phyloP scores from a whole-genome alignment of 2,113 vertebrate genomes.

The Picathartes gymnocephalus region DNA sequence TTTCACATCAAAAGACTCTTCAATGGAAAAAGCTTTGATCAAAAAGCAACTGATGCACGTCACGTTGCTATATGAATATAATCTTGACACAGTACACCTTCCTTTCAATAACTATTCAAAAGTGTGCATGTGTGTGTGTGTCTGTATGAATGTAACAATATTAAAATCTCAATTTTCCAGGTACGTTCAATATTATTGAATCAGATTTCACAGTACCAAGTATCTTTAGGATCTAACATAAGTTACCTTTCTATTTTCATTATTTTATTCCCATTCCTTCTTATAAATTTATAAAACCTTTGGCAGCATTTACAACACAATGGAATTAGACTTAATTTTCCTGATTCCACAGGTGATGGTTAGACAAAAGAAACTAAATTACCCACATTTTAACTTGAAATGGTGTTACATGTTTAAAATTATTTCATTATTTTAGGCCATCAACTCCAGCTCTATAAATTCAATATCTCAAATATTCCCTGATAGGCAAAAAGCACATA shows the following conservation, averaged over 20 bases:
- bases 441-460: neutral
- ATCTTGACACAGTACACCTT: neutral
- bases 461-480: neutral
- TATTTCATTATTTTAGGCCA: neutral
- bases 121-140: accelerated
- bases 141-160: neutral
- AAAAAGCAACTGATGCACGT: neutral
- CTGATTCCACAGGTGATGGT: neutral
- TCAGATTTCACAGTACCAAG: neutral
- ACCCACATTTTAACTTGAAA: neutral
- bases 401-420: neutral
- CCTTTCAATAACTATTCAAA: neutral
- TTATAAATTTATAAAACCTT: neutral
- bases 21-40: neutral
- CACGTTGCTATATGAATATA: neutral
- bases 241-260: neutral
- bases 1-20: neutral
- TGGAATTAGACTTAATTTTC: neutral
- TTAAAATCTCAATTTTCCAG: neutral
- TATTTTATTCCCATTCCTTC: neutral
- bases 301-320: neutral
- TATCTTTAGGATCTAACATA: neutral
- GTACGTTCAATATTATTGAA: neutral
- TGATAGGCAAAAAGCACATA: accelerated
- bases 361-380: neutral